Percentiles rank a stretch among this genome's conserved stretches.
phyloP scores from a whole-genome alignment of 2,113 vertebrate genomes.

The Corythaixoides concolor region DNA sequence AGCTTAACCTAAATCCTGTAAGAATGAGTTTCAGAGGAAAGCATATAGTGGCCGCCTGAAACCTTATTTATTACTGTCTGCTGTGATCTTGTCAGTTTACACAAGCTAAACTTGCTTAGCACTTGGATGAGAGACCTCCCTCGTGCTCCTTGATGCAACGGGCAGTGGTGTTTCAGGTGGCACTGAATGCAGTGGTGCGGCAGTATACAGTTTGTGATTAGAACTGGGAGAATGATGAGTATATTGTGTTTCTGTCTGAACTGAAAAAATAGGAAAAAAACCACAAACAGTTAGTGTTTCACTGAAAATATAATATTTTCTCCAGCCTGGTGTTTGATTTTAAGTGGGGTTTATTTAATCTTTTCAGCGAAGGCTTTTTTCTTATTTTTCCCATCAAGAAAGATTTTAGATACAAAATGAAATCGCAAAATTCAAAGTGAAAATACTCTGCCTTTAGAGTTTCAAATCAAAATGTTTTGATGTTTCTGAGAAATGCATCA shows the following conservation, averaged over 20 bases:
- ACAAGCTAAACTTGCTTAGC: rapidly evolving
- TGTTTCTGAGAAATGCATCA: not conserved
- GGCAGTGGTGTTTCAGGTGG: not conserved
- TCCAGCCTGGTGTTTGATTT: not conserved
- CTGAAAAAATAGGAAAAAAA: not conserved
- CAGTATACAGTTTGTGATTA: not conserved
- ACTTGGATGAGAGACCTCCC: not conserved
- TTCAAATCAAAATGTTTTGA: not conserved
- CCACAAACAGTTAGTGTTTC: not conserved
- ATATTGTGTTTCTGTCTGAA: not conserved
- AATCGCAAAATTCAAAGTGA: not conserved
- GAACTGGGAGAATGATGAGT: not conserved
- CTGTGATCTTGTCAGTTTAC: not conserved
- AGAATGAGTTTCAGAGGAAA: not conserved
- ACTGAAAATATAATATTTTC: not conserved
- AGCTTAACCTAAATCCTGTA: not conserved
- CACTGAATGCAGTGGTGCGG: not conserved
- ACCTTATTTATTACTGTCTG: not conserved
- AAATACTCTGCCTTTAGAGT: not conserved
- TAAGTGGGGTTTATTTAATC: not conserved
- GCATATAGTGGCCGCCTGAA: not conserved
- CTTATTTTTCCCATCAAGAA: not conserved
- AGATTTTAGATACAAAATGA: not conserved
- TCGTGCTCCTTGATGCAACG: not conserved
- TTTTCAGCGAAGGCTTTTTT: not conserved